A percentile compares a stretch with the other conserved stretches of the same genome.
Conservation (phyloP, 2,797 vertebrate species). For the Poeciliopsis presidionis region DNA sequence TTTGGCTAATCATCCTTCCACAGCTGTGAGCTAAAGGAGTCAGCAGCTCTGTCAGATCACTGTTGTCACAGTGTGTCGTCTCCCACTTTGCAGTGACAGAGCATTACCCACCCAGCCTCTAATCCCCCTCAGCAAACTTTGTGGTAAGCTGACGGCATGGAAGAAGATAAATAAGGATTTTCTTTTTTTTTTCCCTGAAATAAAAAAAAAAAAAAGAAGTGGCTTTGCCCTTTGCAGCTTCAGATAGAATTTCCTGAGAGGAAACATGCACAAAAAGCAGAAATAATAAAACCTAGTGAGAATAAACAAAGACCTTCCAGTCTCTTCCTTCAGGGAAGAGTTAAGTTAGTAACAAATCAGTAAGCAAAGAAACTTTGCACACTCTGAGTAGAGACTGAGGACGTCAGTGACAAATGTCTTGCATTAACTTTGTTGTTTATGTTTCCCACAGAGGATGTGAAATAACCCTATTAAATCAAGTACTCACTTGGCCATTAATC, state of each 20-base stretch:
- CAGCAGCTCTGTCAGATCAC: conserved; percentile 60
- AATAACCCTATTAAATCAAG: conserved; percentile 89
- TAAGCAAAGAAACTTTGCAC: conserved; percentile 66
- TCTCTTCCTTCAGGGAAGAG: conserved; percentile 16
- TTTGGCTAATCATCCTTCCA: conserved; percentile 65
- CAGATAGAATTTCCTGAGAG: conserved; percentile 4
- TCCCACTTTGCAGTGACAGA: conserved; percentile 63
- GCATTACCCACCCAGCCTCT: conserved; percentile 65
- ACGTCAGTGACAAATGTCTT: conserved; percentile 83
- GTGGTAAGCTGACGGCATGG: conserved; percentile 73
- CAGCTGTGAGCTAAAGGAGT: conserved; percentile 64
- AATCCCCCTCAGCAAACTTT: conserved; percentile 75
- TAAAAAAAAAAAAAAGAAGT: conserved; percentile 62
- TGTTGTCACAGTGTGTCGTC: conserved; percentile 69
- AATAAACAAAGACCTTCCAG: conserved; percentile 7
- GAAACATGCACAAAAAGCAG: neutral
- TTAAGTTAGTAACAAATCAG: conserved; percentile 53
- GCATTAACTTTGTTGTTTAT: conserved; percentile 86
- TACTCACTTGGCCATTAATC: conserved; percentile 84
- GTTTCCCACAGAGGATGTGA: conserved; percentile 79
- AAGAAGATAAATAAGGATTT: conserved; percentile 82
- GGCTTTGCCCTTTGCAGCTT: conserved; percentile 50
- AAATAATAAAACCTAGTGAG: neutral
- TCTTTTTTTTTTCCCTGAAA: conserved; percentile 60
- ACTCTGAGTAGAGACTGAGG: conserved; percentile 70